These are phyloP conservation scores for Agraylea sexmaculata DNA, from an alignment of 1,140 invertebrate genomes.

Conservation along the genomic window DNA sequence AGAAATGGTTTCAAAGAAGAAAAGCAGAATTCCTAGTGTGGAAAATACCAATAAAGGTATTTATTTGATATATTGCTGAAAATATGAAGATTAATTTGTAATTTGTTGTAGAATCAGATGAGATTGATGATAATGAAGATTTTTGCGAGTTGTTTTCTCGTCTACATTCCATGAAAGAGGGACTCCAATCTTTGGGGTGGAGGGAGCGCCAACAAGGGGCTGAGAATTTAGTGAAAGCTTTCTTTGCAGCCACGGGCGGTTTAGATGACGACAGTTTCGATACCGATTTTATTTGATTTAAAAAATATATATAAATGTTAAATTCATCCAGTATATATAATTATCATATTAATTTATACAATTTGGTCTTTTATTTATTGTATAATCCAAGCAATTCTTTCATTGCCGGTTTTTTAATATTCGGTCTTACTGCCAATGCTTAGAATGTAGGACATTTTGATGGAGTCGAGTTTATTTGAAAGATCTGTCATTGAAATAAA, in stretches of 20 bases:
- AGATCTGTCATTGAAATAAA: too few relatives aligned
- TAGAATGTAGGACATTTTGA: too few relatives aligned
- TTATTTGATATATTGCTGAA: constrained; percentile 6
- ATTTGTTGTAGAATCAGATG: constrained; percentile 22
- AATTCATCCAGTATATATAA: too few relatives aligned
- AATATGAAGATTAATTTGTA: constrained; percentile 5
- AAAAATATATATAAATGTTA: too few relatives aligned
- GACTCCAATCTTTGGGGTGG: constrained; percentile 47
- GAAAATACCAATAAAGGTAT: constrained; percentile 4
- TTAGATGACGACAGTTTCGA: constrained; percentile 57
- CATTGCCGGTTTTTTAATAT: too few relatives aligned
- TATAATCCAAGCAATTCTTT: too few relatives aligned
- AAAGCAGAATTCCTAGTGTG: constrained; percentile 1
- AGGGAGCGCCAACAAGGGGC: constrained; percentile 58
- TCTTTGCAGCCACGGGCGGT: constrained; percentile 68
- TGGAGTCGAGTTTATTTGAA: too few relatives aligned
- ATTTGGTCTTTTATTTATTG: too few relatives aligned
- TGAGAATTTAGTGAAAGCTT: constrained; percentile 64
- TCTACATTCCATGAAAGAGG: constrained; percentile 54
- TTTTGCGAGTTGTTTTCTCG: constrained; percentile 53
- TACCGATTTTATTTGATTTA: constrained; percentile 1
- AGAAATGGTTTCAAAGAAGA: constrained; percentile 46
- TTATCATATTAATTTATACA: too few relatives aligned
- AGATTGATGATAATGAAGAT: constrained; percentile 38
- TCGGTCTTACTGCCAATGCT: too few relatives aligned